Percentiles rank a stretch among this genome's conserved stretches.
These are phyloP conservation scores for Tineola bisselliella DNA, from an alignment of 2,888 invertebrate species.

Conservation along the genomic window DNA sequence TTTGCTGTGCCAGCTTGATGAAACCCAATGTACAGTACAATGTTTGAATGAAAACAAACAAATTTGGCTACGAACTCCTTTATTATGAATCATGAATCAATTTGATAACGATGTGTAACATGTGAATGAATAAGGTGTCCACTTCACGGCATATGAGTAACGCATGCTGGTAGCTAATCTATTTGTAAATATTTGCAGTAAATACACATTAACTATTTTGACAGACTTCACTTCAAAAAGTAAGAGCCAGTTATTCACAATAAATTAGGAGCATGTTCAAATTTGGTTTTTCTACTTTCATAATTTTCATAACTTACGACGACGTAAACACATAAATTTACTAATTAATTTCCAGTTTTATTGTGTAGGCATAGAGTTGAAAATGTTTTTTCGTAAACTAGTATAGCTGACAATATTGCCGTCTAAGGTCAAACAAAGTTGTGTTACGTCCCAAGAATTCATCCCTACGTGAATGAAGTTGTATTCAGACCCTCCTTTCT, in stretches of 20 bases:
- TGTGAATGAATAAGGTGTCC: no score
- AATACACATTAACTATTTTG: neutral
- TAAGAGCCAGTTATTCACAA: neutral
- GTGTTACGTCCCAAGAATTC: neutral
- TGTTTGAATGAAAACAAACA: no score
- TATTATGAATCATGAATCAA: no score
- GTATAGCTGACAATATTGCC: neutral
- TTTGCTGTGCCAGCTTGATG: no score
- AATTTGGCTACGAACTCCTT: no score
- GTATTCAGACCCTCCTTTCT: neutral
- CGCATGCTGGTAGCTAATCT: no score
- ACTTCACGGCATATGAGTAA: no score
- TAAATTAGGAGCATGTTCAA: conserved; percentile 3
- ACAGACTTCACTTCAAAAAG: neutral
- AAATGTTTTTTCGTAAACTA: neutral
- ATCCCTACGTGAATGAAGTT: conserved; percentile 1
- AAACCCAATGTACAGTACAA: no score
- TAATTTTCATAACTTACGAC: neutral
- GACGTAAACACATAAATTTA: neutral
- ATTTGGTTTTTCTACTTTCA: neutral
- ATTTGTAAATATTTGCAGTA: no score
- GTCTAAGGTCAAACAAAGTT: conserved; percentile 3
- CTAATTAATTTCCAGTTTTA: neutral
- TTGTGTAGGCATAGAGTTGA: neutral
- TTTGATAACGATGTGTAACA: no score